phyloP scores from a whole-genome alignment of 2,888 invertebrate species.

The Griposia aprilina region DNA sequence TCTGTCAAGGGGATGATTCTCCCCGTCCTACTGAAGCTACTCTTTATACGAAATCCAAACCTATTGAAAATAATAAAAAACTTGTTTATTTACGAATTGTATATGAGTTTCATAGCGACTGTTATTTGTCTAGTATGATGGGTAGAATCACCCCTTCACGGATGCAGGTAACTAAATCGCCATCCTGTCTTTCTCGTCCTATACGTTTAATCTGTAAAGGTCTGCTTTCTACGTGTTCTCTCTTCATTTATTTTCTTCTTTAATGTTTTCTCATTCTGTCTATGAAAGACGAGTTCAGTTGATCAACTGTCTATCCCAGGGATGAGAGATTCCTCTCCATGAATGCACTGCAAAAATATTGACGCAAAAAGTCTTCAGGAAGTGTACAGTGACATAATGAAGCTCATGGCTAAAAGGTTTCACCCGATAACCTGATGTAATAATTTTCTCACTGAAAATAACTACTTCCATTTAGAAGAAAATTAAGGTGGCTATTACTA shows the following conservation, averaged over 20 bases:
- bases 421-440: too few relatives aligned
- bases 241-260: neutral
- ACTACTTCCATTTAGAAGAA: neutral
- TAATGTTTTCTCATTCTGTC: neutral
- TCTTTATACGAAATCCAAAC: too few relatives aligned
- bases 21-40: neutral
- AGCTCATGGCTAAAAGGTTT: neutral
- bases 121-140: neutral
- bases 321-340: neutral
- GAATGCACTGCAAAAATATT: neutral
- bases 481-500: neutral
- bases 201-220: neutral
- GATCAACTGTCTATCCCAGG: neutral
- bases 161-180: neutral
- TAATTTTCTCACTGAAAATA: neutral
- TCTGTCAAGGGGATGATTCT: too few relatives aligned
- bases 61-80: neutral
- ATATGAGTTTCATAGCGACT: neutral
- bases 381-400: neutral
- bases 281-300: neutral
- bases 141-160: neutral
- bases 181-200: neutral
- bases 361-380: neutral
- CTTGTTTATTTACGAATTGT: neutral
- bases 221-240: neutral